These are phyloP conservation scores for Teleopsis dalmanni DNA, from an alignment of 1,140 invertebrate species.

Conservation along the genomic window DNA sequence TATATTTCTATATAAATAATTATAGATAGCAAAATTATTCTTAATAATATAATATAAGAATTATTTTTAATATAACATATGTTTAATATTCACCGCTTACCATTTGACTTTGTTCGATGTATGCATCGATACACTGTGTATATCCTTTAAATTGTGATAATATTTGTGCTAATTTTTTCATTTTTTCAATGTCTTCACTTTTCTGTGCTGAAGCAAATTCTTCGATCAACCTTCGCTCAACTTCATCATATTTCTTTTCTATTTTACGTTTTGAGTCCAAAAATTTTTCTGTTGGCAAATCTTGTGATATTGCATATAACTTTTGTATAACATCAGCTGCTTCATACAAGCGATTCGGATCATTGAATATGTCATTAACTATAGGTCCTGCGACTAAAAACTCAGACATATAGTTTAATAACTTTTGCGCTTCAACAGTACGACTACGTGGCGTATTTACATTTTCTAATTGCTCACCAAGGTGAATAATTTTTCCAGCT, in stretches of 20 bases:
- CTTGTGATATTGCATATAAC: constrained; percentile 89
- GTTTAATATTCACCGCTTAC: too few species aligned
- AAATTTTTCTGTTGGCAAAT: constrained; percentile 81
- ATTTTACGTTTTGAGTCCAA: constrained; percentile 85
- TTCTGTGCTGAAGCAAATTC: constrained; percentile 87
- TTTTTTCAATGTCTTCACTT: constrained; percentile 73
- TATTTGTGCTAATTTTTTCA: constrained; percentile 89
- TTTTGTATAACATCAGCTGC: constrained; percentile 98
- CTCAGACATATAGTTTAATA: constrained; percentile 89
- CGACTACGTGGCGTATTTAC: constrained; percentile 89
- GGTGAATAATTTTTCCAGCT: constrained; percentile 94
- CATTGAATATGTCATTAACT: constrained; percentile 78
- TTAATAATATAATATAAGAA: too few species aligned
- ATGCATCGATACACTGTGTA: constrained; percentile 91
- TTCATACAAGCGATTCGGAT: constrained; percentile 81
- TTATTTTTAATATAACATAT: too few species aligned
- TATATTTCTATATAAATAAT: too few species aligned
- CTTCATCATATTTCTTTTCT: constrained; percentile 85
- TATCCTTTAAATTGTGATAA: constrained; percentile 95
- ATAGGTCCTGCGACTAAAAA: constrained; percentile 82
- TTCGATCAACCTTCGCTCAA: constrained; percentile 87
- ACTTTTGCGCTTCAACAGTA: constrained; percentile 87
- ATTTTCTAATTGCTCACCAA: constrained; percentile 95
- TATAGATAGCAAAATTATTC: too few species aligned
- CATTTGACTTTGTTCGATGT: constrained; percentile 93